Evolutionary conservation across 2,888 invertebrate species (phyloP), one percentile per base, ranked within the genome.

Genomic region (Ectemnius continuus): DNA sequence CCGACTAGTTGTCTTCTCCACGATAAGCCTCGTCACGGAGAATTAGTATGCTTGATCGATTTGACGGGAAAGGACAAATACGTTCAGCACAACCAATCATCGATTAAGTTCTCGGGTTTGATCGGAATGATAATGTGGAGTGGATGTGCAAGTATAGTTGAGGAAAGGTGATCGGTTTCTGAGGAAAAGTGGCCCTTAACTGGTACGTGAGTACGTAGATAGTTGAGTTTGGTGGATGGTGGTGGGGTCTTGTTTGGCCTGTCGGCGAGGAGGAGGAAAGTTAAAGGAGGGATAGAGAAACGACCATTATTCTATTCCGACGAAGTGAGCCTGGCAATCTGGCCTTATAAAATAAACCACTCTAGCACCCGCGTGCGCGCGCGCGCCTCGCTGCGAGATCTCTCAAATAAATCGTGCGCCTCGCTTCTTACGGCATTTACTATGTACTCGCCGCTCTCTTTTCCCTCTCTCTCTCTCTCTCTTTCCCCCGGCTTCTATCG

Each of bases 291-390:
- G 80, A 80, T 76, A 80, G 80, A 36, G 36, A 83, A 84, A 82
- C 82, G 77, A 84, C 86, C 87, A 89, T 89, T 89, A 89, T 89
- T 89, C 88, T 88, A 89, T 89, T 89, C 88, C 84, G 86, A 82
- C 87, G 86, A 84, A 87, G 87, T 83, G 87, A 87, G 82, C 85
- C 81, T 84, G 86, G 86, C 88, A 89, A 89, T 89, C 89, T 88
- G 86, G 87, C 81, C 87, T 88, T 89, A 88, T 88, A 88, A 89
- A 89, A 87, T 87, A 86, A 87, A 88, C 87, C 86, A 85, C 87
- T 87, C 84, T 78, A 81, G 83, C 81, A 78, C 77, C 78, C 72
- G 80, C n/a, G n/a, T n/a, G n/a, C n/a, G n/a, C n/a, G n/a, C n/a
- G n/a, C n/a, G n/a, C 78, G 85, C 79, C 36, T 85, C 84, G 82